Conservation (phyloP, 2,888 invertebrate genomes). For the Phymatocera aterrima region DNA sequence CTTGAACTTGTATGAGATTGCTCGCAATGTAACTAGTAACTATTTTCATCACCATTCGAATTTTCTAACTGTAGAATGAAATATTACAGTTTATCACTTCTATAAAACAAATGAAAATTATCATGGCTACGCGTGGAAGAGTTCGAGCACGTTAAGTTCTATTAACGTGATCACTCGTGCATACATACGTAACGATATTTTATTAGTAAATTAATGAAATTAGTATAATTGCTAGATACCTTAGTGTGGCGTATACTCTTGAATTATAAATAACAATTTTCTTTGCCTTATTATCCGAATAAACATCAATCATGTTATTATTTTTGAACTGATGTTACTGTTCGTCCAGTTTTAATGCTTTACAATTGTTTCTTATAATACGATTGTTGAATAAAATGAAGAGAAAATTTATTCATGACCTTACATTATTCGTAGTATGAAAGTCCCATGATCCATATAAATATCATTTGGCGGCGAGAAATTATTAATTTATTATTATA, state of each 20-base stretch:
- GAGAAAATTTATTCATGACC: background rate
- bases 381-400: background rate
- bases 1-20: background rate
- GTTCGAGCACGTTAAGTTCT: background rate
- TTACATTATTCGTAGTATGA: no score
- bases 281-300: background rate
- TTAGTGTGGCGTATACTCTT: background rate
- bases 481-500: no score
- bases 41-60: background rate
- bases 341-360: constrained; percentile 11
- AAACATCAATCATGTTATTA: constrained; percentile 11
- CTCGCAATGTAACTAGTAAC: background rate
- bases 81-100: constrained; percentile 3
- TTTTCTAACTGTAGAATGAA: background rate
- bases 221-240: background rate
- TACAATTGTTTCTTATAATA: constrained; percentile 1
- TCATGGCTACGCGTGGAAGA: background rate
- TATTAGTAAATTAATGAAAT: background rate
- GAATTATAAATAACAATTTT: background rate
- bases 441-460: no score
- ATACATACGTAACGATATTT: background rate
- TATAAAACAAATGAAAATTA: background rate
- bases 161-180: background rate
- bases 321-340: background rate
- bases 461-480: no score